These are phyloP conservation scores for Lichenostomus cassidix DNA, from an alignment of 2,113 vertebrate species.

Conservation along the genomic window DNA sequence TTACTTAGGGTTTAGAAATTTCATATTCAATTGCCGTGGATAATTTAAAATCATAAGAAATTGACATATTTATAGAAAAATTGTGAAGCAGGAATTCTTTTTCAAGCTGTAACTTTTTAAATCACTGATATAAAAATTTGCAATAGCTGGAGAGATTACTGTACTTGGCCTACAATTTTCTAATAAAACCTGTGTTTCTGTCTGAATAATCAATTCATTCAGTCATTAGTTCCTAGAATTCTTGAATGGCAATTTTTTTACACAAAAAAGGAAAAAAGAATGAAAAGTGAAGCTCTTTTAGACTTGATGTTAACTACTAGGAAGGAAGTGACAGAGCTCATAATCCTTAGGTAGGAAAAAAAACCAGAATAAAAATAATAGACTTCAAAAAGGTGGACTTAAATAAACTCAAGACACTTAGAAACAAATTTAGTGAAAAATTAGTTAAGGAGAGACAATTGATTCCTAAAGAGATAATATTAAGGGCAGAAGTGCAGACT, in stretches of 20 bases:
- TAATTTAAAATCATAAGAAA: background rate
- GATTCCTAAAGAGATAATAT: background rate
- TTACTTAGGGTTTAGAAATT: background rate
- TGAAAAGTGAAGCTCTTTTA: background rate
- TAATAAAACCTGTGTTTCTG: background rate
- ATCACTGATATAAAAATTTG: background rate
- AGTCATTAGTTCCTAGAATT: background rate
- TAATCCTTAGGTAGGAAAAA: background rate
- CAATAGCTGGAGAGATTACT: background rate
- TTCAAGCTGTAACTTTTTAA: background rate
- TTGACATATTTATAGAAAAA: background rate
- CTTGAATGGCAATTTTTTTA: background rate
- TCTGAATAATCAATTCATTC: background rate
- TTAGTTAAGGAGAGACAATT: background rate
- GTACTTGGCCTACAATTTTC: background rate
- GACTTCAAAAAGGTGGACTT: background rate
- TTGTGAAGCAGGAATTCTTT: background rate
- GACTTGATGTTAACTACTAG: background rate
- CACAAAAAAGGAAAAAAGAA: background rate
- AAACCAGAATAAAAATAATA: background rate
- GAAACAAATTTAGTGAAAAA: background rate
- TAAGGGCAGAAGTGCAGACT: background rate
- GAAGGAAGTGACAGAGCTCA: background rate
- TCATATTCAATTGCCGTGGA: rapidly evolving
- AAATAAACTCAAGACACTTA: background rate